A percentile compares a stretch with the other conserved stretches of the same genome.
These are phyloP conservation scores for Typhlichthys subterraneus DNA, from an alignment of 2,797 vertebrate species.

Conservation along the genomic window DNA sequence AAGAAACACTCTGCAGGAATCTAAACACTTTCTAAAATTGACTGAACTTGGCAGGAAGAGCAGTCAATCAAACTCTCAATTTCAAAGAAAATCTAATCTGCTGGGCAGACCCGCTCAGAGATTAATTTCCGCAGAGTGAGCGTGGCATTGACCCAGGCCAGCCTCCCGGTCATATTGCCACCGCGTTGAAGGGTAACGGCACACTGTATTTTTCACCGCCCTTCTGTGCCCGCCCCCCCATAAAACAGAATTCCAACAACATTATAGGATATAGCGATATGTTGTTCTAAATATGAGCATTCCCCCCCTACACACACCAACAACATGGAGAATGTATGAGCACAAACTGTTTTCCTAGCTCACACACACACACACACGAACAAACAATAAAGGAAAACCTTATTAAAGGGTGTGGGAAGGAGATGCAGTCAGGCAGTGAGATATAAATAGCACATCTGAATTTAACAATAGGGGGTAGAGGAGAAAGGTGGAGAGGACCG, in stretches of 20 bases:
- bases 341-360: no score
- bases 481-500: neutral
- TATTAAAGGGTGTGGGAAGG: constrained; percentile 67
- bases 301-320: no score
- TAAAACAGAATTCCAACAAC: neutral
- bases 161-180: neutral
- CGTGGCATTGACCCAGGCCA: neutral
- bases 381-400: constrained; percentile 43
- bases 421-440: constrained; percentile 64
- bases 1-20: neutral
- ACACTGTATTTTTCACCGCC: neutral
- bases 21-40: neutral
- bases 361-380: constrained; percentile 28
- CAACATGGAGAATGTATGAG: no score
- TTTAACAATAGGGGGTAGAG: constrained; percentile 60
- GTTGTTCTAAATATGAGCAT: no score
- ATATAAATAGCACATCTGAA: constrained; percentile 78
- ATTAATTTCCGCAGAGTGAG: neutral
- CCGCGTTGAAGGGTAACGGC: neutral
- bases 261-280: no score
- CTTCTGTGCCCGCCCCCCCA: neutral
- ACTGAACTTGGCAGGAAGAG: constrained; percentile 21
- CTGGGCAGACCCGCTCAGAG: neutral
- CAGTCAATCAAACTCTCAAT: constrained; percentile 16
- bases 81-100: constrained; percentile 30